Percentiles rank a stretch among this genome's conserved stretches.
These are phyloP conservation scores for Catalaphyllia jardinei DNA, from an alignment of 64 coral and sea anemone genomes.

Conservation along the genomic window DNA sequence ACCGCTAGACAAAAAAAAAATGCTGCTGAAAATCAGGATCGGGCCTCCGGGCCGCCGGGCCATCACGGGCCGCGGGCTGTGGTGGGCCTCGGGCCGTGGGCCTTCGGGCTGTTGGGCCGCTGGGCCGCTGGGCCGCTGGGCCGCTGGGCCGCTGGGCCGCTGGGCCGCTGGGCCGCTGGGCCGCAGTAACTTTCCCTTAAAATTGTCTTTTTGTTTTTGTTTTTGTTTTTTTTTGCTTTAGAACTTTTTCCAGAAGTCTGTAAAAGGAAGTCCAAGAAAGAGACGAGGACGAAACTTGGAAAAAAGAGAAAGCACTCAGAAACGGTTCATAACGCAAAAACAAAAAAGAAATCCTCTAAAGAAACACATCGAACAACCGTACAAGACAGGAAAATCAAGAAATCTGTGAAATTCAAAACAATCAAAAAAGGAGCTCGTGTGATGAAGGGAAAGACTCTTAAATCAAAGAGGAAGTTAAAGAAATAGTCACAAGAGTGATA, in stretches of 20 bases:
- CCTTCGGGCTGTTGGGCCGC: no score
- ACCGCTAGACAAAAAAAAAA: no score
- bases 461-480: constrained; percentile 20
- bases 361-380: constrained; percentile 20
- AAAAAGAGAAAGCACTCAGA: constrained; percentile 31
- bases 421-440: background rate
- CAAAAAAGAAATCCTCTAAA: background rate
- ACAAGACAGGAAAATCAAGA: background rate
- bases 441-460: constrained; percentile 16
- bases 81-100: no score
- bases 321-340: background rate
- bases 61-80: no score
- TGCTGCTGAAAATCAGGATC: no score
- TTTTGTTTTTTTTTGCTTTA: background rate
- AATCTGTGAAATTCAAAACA: constrained; percentile 2
- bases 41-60: no score
- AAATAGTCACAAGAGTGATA: background rate
- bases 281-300: background rate
- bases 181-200: no score
- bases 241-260: constrained; percentile 20
- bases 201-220: background rate
- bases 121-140: no score
- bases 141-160: no score
- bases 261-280: background rate
- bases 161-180: no score